Percentiles rank a stretch among this genome's conserved stretches.
These are phyloP conservation scores for Pocillopora grandis DNA, from an alignment of 92 coral and sea anemone species.

Conservation along the genomic window DNA sequence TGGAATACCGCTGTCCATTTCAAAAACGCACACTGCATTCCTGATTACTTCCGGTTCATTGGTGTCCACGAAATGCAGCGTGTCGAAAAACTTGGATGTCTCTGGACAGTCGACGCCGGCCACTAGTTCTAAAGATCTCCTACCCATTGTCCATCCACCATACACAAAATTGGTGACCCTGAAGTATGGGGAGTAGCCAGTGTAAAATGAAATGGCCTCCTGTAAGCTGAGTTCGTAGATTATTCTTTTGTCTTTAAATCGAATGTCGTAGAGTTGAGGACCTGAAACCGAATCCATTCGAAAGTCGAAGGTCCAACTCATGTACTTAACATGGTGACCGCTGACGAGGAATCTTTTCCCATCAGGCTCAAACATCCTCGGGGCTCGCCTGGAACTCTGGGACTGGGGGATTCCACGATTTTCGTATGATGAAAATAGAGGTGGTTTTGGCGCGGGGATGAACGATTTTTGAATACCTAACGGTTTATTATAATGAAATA, in stretches of 20 bases:
- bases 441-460: constrained; percentile 60
- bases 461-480: constrained; percentile 26
- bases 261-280: constrained; percentile 75
- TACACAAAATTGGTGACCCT: constrained; percentile 64
- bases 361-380: constrained; percentile 85
- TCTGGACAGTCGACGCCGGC: constrained; percentile 87
- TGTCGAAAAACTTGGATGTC: constrained; percentile 76
- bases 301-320: constrained; percentile 90
- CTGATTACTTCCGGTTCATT: constrained; percentile 49
- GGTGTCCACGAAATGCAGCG: constrained; percentile 56
- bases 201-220: constrained; percentile 82
- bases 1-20: constrained; percentile 85
- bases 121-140: constrained; percentile 59
- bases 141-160: constrained; percentile 74
- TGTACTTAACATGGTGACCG: constrained; percentile 81
- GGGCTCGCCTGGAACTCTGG: constrained; percentile 66
- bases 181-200: constrained; percentile 76
- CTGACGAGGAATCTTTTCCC: constrained; percentile 76
- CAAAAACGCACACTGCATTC: constrained; percentile 90
- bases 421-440: constrained; percentile 59
- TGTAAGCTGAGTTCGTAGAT: constrained; percentile 84
- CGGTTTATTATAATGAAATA: constrained; percentile 51
- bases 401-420: constrained; percentile 69
- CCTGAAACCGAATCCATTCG: constrained; percentile 78
- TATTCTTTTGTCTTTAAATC: constrained; percentile 66